Base-by-base conservation (phyloP, 2,113 vertebrate species). In the Felis chaus region DNA sequence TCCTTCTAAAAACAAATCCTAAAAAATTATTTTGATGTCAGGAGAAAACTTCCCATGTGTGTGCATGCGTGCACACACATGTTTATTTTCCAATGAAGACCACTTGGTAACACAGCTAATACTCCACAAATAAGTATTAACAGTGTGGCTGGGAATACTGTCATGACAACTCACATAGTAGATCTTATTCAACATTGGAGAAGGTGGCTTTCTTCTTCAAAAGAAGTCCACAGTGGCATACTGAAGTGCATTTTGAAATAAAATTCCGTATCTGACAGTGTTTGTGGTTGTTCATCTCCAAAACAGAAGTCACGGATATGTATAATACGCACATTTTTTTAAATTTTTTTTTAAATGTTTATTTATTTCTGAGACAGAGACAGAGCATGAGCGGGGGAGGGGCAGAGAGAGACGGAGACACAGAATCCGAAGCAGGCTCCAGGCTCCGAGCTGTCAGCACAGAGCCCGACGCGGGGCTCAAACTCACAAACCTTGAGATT, bases 311-410 rank as follows among this genome's bases (percentile, higher is more conserved):
- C 97, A 98, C 89, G 98, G 96, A 98, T 98, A 98, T 48, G 92
- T 96, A 98, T 97, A 96, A 63, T 96, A 98, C 68, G 98, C 95
- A 98, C 95, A 97, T 98, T 98, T 98, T 98, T 45, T 9, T 1
- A 0, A 45, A 9, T 9, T 45, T 45, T 45, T 45, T 45, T 45
- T 9, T 9, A 45, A 45, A 45, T 45, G 45, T 45, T 45, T 45
- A 45, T 45, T 45, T 45, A 45, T 45, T 45, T 45, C 45, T 45
- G 45, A 45, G 45, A 45, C 45, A 45, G 45, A 45, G 45, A 45
- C 45, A 45, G 45, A 9, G 45, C 45, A 45, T 45, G 45, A 45
- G 45, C 9, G 7, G 45, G 45, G 45, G 45, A 45, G 45, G 45
- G 45, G 45, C 45, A 45, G 45, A 45, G 45, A 45, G 7, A 45